Conservation (phyloP, 2,888 invertebrate species). For the Dynastes hyllus region DNA sequence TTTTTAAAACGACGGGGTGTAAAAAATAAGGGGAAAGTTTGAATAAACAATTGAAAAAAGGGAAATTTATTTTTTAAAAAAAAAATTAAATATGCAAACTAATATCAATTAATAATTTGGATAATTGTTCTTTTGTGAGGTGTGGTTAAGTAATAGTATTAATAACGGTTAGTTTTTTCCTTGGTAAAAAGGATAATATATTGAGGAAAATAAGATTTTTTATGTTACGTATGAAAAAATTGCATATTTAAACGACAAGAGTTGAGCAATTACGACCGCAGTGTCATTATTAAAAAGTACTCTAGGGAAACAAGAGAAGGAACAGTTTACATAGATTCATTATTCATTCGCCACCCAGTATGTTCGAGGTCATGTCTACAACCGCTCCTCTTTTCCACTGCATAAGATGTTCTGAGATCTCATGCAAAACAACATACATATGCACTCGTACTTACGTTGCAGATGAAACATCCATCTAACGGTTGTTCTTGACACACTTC, state of each 20-base stretch:
- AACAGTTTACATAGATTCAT: not conserved
- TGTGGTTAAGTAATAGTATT: too few relatives aligned
- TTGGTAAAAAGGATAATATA: too few relatives aligned
- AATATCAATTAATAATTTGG: too few relatives aligned
- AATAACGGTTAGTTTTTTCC: too few relatives aligned
- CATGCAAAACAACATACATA: slow-evolving; percentile 11
- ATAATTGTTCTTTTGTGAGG: too few relatives aligned
- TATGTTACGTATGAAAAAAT: too few relatives aligned
- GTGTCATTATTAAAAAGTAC: not conserved
- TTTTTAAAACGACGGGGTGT: too few relatives aligned
- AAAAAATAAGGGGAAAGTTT: too few relatives aligned
- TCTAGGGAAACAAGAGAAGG: not conserved
- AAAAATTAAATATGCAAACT: too few relatives aligned
- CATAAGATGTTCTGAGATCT: not conserved
- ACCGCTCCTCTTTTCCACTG: not conserved
- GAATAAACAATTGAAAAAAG: too few relatives aligned
- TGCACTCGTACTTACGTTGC: not conserved
- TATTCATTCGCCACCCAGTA: not conserved
- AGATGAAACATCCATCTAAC: slow-evolving; percentile 21
- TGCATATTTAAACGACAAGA: not conserved
- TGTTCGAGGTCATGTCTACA: not conserved
- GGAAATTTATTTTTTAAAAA: too few relatives aligned
- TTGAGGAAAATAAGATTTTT: too few relatives aligned
- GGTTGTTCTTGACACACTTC: slow-evolving; percentile 28
- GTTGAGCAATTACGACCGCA: not conserved